Evolutionary conservation across 2,113 vertebrate genomes (phyloP), one percentile per base, ranked within the genome.

Genomic region (Procavia capensis): DNA sequence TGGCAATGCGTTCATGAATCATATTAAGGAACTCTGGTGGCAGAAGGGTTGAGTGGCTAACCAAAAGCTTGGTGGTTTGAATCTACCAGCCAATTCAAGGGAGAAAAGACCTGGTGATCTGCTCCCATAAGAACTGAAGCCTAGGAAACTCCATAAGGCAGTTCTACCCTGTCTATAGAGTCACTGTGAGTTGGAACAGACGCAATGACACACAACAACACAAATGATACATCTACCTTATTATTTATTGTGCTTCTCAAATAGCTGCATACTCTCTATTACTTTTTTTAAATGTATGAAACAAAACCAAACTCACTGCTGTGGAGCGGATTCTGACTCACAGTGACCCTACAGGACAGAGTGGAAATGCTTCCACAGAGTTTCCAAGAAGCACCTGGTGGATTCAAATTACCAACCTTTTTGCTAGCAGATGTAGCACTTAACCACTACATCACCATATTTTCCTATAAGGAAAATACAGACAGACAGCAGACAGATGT

Each of bases 201-300:
- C 29, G 31, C 2, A 59, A 22, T 5, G 22, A 7, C 57, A 59
- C 7, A 34, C 16, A 17, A 17, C 63, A 66, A 54, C 63, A 76
- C 43, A 29, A 94, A 94, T 85, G 34, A 89, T 34, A 80, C 17
- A 59, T 81, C 83, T 82, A 85, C 3, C 57, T 84, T 72, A 74
- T 63, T 68, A 79, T n/a, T 41, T 72, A 22, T 72, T 36, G 16
- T 72, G 45, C 7, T 90, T 82, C 29, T 24, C 89, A 50, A 91
- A 95, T 74, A 88, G 50, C 34, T 74, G 92, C 36, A 85, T 41
- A 84, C 29, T 41, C 34, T 41, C 19, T 94, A 92, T 80, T 74
- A 85, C 8, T 75, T 79, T 79, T 80, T 91, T 88, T 82, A 83
- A 88, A 72, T 61, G 14, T 45, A 92, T 78, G 22, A 90, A 34